Base-by-base conservation (phyloP, 2,888 invertebrate genomes). In the Plutella xylostella region DNA sequence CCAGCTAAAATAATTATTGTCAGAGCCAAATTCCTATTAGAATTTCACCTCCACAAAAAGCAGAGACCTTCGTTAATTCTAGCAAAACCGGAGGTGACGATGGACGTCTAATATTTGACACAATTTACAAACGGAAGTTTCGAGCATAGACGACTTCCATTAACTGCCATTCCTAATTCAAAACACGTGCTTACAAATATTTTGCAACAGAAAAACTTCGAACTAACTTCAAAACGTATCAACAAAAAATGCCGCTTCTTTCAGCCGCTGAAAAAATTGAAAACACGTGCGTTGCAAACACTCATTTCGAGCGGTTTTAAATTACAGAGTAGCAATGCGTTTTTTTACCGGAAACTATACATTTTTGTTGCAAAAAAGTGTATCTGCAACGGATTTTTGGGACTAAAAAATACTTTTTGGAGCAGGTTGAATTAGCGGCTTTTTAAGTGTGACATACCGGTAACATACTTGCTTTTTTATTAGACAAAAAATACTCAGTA, bases 401-500 rank as follows among this genome's bases (percentile, higher is more conserved):
- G 9, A 6, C 5, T 34, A 22, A 37, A 39, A 39, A 39, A 28
- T 25, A 9, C 25, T 17, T 22, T 39, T 22, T 21, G 15, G 7
- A 15, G 39, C 22, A 25, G 39, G 39, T 34, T 39, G 39, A 15
- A 17, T 39, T 39, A 21, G 39, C 39, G 25, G 9, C 15, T 39
- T 22, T 39, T 22, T 39, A 17, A 38, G 3, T 37, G n/a, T n/a
- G n/a, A n/a, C n/a, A n/a, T n/a, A n/a, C n/a, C n/a, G n/a, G n/a
- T n/a, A n/a, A n/a, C n/a, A n/a, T n/a, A n/a, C n/a, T n/a, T n/a
- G n/a, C n/a, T n/a, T 15, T 19, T 43, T 19, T 3, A 15, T 70
- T 82, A 80, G 72, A 79, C 79, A 67, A 75, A 69, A 73, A 67
- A 63, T n/a, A n/a, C n/a, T n/a, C n/a, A n/a, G n/a, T n/a, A n/a